A percentile compares a stretch with the other conserved stretches of the same genome.
phyloP scores from a whole-genome alignment of 2,797 vertebrate species.

The Scarus forsteni region DNA sequence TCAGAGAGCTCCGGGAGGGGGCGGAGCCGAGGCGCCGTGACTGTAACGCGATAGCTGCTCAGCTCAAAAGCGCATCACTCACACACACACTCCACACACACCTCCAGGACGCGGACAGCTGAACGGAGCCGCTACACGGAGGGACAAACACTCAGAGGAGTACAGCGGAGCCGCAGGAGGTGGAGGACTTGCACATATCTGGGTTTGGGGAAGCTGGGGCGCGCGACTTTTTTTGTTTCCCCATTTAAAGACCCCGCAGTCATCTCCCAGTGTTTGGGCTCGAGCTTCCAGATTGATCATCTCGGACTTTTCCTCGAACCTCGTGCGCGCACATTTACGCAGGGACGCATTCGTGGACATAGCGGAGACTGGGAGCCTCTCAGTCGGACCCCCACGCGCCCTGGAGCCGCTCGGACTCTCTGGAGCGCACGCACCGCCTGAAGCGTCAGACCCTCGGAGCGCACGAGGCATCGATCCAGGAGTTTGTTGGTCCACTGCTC shows the following conservation, averaged over 20 bases:
- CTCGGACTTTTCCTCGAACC: conserved; percentile 24
- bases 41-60: conserved; percentile 90
- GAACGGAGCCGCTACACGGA: conserved; percentile 36
- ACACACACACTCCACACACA: conserved; percentile 77
- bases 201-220: neutral
- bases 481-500: conserved; percentile 43
- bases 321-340: conserved; percentile 59
- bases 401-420: conserved; percentile 46
- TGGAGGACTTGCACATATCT: conserved; percentile 11
- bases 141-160: neutral
- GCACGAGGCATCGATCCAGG: conserved; percentile 34
- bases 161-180: conserved; percentile 44
- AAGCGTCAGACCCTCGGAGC: conserved; percentile 38
- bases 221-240: neutral
- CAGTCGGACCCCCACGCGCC: conserved; percentile 41
- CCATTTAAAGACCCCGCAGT: neutral
- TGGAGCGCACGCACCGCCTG: conserved; percentile 20
- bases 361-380: conserved; percentile 19
- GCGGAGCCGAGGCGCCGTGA: conserved; percentile 86
- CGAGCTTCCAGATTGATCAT: conserved; percentile 1
- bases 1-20: conserved; percentile 81
- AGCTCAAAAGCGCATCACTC: conserved; percentile 83
- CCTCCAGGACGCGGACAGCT: conserved; percentile 37
- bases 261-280: conserved; percentile 1
- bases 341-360: conserved; percentile 22